Conservation (phyloP, 2,797 vertebrate genomes). For the Enteromius fasciolatus region DNA sequence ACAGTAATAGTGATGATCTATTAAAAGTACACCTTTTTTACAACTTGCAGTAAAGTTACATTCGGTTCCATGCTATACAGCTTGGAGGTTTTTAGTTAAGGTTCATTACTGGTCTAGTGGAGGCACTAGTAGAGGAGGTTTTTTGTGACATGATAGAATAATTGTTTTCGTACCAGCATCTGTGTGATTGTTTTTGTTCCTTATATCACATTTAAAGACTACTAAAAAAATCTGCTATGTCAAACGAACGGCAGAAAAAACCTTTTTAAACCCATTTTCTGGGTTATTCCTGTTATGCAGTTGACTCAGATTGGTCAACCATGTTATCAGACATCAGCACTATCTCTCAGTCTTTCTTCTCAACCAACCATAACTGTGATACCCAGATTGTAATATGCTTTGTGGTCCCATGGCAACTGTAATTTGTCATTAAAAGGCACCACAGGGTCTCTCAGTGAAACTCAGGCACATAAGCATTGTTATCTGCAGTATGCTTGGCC, state of each 20-base stretch:
- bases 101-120: background rate
- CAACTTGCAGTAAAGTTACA: background rate
- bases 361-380: constrained; percentile 10
- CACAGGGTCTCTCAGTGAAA: constrained; percentile 56
- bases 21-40: background rate
- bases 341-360: background rate
- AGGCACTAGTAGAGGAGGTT: background rate
- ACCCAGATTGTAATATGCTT: constrained; percentile 54
- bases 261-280: background rate
- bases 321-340: background rate
- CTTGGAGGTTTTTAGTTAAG: background rate
- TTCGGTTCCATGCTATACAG: background rate
- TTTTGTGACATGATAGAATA: background rate
- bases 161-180: background rate
- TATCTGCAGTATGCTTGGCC: constrained; percentile 55
- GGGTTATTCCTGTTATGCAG: background rate
- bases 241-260: background rate
- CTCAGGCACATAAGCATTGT: constrained; percentile 65
- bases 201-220: background rate
- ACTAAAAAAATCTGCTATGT: background rate
- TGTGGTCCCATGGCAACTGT: constrained; percentile 67
- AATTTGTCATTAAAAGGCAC: constrained; percentile 72
- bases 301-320: background rate
- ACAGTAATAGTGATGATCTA: background rate
- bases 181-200: background rate